phyloP scores from a whole-genome alignment of 2,113 vertebrate species.

The Pongo pygmaeus region DNA sequence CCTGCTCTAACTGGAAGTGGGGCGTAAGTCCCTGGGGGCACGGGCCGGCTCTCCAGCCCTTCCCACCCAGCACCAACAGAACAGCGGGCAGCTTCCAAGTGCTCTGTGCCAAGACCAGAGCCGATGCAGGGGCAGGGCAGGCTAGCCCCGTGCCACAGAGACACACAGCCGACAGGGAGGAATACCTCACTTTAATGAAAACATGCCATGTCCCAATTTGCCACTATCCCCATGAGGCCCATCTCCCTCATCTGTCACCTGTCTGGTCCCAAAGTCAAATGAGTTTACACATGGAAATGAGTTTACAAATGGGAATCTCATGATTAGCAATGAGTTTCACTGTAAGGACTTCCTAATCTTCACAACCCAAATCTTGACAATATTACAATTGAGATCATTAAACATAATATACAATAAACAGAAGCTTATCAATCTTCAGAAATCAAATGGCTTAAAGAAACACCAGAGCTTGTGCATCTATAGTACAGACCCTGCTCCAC shows the following conservation, averaged over 20 bases:
- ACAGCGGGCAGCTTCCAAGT: not conserved
- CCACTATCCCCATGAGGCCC: not conserved
- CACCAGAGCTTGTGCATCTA: not conserved
- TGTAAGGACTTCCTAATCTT: not conserved
- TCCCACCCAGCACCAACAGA: not conserved
- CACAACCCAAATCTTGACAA: not conserved
- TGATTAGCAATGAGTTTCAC: not conserved
- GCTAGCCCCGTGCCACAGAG: fast-evolving
- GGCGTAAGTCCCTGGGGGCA: not conserved
- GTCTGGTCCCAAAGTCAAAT: not conserved
- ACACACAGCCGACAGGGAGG: too few relatives aligned
- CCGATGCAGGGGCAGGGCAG: not conserved
- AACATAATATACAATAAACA: not conserved
- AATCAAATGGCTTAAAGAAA: not conserved
- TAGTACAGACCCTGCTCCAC: not conserved
- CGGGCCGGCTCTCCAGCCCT: not conserved
- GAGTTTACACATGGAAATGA: not conserved
- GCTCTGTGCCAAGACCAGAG: not conserved
- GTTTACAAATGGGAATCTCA: not conserved
- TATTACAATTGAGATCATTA: not conserved
- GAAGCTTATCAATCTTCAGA: not conserved
- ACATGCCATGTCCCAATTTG: not conserved
- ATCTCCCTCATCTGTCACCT: not conserved
- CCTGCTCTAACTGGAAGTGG: not conserved
- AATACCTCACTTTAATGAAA: not conserved